phyloP scores from a whole-genome alignment of 2,888 invertebrate genomes.

The Philhelius pedissequus region DNA sequence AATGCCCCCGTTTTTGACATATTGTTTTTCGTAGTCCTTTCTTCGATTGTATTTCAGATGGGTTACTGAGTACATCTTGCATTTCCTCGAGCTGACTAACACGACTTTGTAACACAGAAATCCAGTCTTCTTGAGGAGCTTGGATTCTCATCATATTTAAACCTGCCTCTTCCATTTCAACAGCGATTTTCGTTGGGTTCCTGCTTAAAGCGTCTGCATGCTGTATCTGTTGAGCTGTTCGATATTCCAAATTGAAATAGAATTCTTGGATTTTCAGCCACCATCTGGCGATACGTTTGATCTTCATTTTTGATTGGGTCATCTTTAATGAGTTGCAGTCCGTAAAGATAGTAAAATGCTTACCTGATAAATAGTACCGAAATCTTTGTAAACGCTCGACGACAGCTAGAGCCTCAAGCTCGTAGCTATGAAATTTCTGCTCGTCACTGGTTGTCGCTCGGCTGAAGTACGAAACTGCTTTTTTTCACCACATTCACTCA shows the following conservation, averaged over 20 bases:
- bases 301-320: constrained; percentile 5
- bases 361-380: constrained; percentile 45
- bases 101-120: not conserved
- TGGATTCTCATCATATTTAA: not conserved
- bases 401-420: constrained; percentile 39
- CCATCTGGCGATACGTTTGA: constrained; percentile 24
- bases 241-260: constrained; percentile 37
- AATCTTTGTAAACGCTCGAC: constrained; percentile 35
- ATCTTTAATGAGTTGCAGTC: constrained; percentile 39
- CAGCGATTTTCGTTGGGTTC: too few species aligned
- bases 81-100: too few species aligned
- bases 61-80: not conserved
- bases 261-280: too few species aligned
- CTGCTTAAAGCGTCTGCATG: constrained; percentile 69
- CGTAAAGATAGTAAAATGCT: constrained; percentile 31
- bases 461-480: too few species aligned
- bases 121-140: not conserved
- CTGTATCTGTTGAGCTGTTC: constrained; percentile 37
- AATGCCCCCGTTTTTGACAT: not conserved
- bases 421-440: not conserved
- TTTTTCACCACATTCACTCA: too few species aligned
- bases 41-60: too few species aligned
- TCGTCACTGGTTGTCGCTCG: too few species aligned
- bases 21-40: not conserved
- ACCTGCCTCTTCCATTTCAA: not conserved